phyloP scores from a whole-genome alignment of 2,888 invertebrate genomes.

The Philopedon plagiatum region DNA sequence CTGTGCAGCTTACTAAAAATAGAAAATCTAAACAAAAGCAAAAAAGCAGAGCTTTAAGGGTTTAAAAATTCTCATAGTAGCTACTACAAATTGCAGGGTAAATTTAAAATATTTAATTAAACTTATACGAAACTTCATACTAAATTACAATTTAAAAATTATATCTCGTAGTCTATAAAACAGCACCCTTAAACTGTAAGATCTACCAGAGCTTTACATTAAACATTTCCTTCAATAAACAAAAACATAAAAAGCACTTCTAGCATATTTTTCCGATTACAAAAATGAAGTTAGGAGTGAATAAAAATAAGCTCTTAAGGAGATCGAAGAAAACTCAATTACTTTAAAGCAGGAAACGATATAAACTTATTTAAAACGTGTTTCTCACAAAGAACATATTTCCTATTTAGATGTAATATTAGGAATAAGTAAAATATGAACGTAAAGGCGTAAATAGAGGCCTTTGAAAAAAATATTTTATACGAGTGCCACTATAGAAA shows the following conservation, averaged over 20 bases:
- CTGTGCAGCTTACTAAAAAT: too few species aligned
- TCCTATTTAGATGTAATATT: slow-evolving; percentile 15
- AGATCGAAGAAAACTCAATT: slow-evolving; percentile 29
- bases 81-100: too few species aligned
- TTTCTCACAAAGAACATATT: slow-evolving; percentile 25
- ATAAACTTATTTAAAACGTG: slow-evolving; percentile 18
- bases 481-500: not conserved
- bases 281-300: slow-evolving; percentile 21
- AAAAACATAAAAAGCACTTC: slow-evolving; percentile 1
- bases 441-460: not conserved
- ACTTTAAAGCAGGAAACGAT: slow-evolving; percentile 24
- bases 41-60: too few species aligned
- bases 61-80: too few species aligned
- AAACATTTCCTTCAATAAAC: not conserved
- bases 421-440: slow-evolving; percentile 25
- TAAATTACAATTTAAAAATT: too few species aligned
- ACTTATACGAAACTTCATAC: too few species aligned
- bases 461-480: slow-evolving; percentile 17
- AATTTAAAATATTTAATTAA: too few species aligned
- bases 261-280: slow-evolving; percentile 17
- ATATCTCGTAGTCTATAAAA: too few species aligned
- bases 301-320: slow-evolving; percentile 36
- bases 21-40: too few species aligned
- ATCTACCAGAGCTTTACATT: too few species aligned
- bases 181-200: too few species aligned